Conservation (phyloP, 2,797 vertebrate species). For the Alectoris magna region DNA sequence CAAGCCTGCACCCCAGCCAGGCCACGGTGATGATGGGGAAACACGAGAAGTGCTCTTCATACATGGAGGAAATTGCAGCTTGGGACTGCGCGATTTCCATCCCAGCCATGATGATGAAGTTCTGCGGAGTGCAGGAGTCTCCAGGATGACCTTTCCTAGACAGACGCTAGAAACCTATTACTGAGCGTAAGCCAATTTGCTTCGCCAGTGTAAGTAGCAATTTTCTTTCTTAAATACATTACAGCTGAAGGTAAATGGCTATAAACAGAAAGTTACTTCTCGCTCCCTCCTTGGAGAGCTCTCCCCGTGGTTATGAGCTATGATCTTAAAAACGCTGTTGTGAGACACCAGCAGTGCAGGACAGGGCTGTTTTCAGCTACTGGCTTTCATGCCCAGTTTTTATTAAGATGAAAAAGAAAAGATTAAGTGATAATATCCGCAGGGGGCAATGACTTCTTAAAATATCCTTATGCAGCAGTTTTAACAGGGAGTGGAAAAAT, state of each 20-base stretch:
- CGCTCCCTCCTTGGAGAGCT: conserved; percentile 27
- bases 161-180: conserved; percentile 71
- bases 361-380: neutral
- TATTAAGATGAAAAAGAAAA: conserved; percentile 8
- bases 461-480: conserved; percentile 42
- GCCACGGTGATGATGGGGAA: neutral
- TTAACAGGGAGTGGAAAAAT: conserved; percentile 42
- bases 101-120: conserved; percentile 22
- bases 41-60: conserved; percentile 16
- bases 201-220: conserved; percentile 76
- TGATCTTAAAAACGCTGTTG: conserved; percentile 24
- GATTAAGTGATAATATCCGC: conserved; percentile 41
- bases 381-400: conserved; percentile 32
- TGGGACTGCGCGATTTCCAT: neutral
- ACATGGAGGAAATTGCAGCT: conserved; percentile 39
- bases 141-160: conserved; percentile 76
- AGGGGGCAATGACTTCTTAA: conserved; percentile 28
- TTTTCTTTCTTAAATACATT: conserved; percentile 79
- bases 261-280: conserved; percentile 70
- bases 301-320: conserved; percentile 43
- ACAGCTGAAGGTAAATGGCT: conserved; percentile 66
- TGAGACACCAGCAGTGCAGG: neutral
- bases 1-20: neutral
- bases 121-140: conserved; percentile 47
- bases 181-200: conserved; percentile 74